Percentiles rank a stretch among this genome's conserved stretches.
These are phyloP conservation scores for Herpetotheres cachinnans DNA, from an alignment of 2,113 vertebrate species.

Conservation along the genomic window DNA sequence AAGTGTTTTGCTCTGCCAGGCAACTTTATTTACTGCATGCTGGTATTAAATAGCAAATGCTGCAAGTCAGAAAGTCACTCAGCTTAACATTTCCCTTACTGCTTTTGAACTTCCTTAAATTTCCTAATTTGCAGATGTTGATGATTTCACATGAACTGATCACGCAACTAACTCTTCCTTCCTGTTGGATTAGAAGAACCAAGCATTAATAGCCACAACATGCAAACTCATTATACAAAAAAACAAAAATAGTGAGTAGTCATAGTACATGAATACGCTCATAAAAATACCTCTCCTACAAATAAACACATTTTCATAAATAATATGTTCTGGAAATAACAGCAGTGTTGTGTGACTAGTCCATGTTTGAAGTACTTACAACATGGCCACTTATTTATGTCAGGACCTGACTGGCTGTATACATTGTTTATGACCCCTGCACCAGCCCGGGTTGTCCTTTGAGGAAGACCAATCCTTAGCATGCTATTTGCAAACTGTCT, in stretches of 20 bases:
- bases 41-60: background rate
- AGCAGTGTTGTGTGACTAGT: background rate
- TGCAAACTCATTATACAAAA: background rate
- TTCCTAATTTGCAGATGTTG: background rate
- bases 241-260: background rate
- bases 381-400: background rate
- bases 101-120: conserved; percentile 19
- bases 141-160: background rate
- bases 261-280: background rate
- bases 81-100: background rate
- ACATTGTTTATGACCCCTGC: background rate
- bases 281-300: background rate
- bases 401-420: background rate
- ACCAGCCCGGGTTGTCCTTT: background rate
- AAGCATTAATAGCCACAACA: background rate
- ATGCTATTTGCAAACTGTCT: background rate
- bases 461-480: background rate
- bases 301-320: background rate
- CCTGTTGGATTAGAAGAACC: background rate
- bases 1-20: background rate
- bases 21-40: background rate
- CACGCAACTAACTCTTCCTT: background rate
- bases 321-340: background rate
- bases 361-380: background rate
- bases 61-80: background rate